Percentiles rank a stretch among this genome's conserved stretches.
Conservation (phyloP, 2,888 invertebrate genomes). For the Mellilla xanthometata region DNA sequence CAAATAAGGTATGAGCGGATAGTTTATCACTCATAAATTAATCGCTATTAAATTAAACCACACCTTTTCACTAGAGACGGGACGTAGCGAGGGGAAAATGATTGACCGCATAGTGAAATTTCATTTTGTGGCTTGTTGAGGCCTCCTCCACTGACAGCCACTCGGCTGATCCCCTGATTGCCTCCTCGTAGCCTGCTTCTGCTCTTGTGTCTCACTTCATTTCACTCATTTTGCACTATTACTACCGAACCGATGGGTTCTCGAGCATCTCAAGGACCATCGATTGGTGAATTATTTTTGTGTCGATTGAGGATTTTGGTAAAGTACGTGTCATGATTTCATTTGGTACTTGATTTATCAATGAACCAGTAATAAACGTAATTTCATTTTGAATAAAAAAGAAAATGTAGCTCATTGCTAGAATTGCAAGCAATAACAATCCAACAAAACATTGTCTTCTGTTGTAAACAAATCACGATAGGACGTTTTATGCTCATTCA, state of each 20-base stretch:
- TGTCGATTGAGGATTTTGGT: not conserved
- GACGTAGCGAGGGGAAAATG: conserved; percentile 71
- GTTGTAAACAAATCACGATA: conserved; percentile 64
- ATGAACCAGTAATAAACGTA: too few species aligned
- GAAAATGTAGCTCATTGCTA: too few species aligned
- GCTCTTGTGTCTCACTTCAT: conserved; percentile 66
- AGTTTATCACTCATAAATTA: conserved; percentile 1
- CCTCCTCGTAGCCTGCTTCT: conserved; percentile 63
- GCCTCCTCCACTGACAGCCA: conserved; percentile 55
- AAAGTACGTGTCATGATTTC: not conserved
- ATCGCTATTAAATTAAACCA: conserved; percentile 32
- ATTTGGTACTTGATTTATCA: too few species aligned
- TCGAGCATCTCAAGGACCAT: conserved; percentile 39
- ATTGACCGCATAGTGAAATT: conserved; percentile 78
- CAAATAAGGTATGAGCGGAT: too few species aligned
- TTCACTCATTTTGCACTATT: conserved; percentile 62
- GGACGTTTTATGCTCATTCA: conserved; percentile 76
- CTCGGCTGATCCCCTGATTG: conserved; percentile 50
- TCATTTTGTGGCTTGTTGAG: conserved; percentile 81
- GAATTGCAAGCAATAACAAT: conserved; percentile 35
- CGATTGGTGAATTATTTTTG: conserved; percentile 1
- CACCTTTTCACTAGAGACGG: conserved; percentile 43
- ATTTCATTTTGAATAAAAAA: too few species aligned
- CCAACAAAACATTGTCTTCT: conserved; percentile 40
- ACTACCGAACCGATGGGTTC: conserved; percentile 46